Evolutionary conservation across 2,888 invertebrate species (phyloP).

Genomic region (Tridacna gigas): DNA sequence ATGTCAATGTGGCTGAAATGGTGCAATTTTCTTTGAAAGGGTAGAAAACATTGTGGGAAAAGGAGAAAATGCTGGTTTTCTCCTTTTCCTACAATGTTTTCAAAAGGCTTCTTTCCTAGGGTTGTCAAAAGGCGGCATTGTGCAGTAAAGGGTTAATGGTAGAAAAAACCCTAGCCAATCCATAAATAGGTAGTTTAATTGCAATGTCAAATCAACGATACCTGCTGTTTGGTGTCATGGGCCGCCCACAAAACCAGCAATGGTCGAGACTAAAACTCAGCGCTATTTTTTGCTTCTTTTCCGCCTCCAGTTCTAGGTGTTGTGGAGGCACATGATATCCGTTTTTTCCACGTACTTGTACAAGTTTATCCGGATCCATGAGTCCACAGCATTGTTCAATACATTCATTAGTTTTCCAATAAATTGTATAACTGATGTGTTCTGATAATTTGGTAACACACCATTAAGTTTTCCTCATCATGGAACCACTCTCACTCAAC

Average conservation of each 20-base stretch:
- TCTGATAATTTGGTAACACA: conserved; percentile 2
- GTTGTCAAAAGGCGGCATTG: too few relatives aligned
- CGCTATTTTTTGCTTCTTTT: conserved; percentile 70
- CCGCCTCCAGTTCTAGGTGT: conserved; percentile 55
- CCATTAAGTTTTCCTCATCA: conserved; percentile 21
- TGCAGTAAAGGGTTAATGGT: too few relatives aligned
- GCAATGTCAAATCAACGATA: conserved; percentile 15
- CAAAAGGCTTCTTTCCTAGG: too few relatives aligned
- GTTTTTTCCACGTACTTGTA: conserved; percentile 53
- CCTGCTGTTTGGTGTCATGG: conserved; percentile 75
- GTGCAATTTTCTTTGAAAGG: too few relatives aligned
- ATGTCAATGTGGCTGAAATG: too few relatives aligned
- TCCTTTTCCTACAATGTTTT: too few relatives aligned
- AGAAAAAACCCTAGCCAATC: too few relatives aligned
- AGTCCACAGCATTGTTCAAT: conserved; percentile 18
- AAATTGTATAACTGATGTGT: conserved; percentile 9
- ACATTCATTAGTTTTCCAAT: conserved; percentile 12
- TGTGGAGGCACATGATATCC: conserved; percentile 61
- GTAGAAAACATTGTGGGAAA: too few relatives aligned
- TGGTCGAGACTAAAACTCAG: conserved; percentile 77
- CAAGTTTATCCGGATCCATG: conserved; percentile 54
- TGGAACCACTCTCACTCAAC: background rate
- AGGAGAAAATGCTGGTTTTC: too few relatives aligned
- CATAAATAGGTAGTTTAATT: too few relatives aligned
- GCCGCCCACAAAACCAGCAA: conserved; percentile 81